A percentile compares a stretch with the other conserved stretches of the same genome.
Evolutionary conservation across 2,888 invertebrate species (phyloP).

Genomic region (Andrena bicolor): DNA sequence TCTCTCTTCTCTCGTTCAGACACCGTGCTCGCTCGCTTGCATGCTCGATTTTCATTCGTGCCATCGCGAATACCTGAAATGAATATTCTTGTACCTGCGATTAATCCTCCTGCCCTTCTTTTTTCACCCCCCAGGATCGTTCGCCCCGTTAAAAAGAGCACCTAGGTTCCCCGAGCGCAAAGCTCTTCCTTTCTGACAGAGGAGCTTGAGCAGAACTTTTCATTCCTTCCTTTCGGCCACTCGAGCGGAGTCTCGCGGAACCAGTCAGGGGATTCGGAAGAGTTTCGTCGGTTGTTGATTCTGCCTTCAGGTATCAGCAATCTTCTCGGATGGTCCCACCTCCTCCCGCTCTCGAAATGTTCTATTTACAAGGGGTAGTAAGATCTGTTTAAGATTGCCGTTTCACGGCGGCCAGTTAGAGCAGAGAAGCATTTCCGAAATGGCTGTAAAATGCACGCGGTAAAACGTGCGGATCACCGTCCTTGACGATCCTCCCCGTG

Average conservation of each 20-base stretch:
- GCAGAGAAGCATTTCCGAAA: neutral
- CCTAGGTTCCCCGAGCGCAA: neutral
- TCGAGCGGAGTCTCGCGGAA: neutral
- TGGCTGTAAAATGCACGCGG: neutral
- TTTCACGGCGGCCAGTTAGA: neutral
- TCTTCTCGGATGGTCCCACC: too few relatives aligned
- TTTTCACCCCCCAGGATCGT: neutral
- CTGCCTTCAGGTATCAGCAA: too few relatives aligned
- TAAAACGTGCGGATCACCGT: neutral
- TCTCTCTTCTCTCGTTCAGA: conserved; percentile 49
- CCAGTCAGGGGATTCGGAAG: neutral
- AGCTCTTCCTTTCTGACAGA: neutral
- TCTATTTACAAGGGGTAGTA: too few relatives aligned
- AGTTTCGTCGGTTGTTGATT: neutral
- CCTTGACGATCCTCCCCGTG: conserved; percentile 22
- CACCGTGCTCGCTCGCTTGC: conserved; percentile 45
- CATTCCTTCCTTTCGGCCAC: neutral
- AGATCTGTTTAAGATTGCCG: too few relatives aligned
- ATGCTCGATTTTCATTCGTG: conserved; percentile 74
- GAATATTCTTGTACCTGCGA: conserved; percentile 52
- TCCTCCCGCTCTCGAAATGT: too few relatives aligned
- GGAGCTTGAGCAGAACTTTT: neutral
- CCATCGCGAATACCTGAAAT: conserved; percentile 63
- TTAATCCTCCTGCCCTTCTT: neutral
- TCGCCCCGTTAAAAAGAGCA: conserved; percentile 3